A percentile compares a stretch with the other conserved stretches of the same genome.
phyloP scores from a whole-genome alignment of 2,113 vertebrate species.

The Myiozetetes cayanensis region DNA sequence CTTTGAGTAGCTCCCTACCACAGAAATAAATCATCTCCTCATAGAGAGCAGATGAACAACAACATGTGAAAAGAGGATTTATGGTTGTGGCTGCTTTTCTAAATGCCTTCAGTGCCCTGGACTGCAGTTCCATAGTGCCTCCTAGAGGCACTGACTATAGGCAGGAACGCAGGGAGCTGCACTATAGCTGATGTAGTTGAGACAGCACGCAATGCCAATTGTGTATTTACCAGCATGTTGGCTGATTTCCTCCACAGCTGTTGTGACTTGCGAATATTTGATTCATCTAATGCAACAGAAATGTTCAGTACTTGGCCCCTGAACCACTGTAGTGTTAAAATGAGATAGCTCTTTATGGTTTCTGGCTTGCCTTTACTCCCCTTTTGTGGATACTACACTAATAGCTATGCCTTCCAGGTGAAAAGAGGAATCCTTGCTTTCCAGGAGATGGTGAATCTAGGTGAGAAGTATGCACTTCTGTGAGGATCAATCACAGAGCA shows the following conservation, averaged over 20 bases:
- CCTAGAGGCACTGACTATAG: slow-evolving; percentile 24
- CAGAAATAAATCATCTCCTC: slow-evolving; percentile 62
- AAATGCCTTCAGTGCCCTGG: neutral
- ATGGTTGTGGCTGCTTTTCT: slow-evolving; percentile 18
- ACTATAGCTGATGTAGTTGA: neutral
- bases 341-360: neutral
- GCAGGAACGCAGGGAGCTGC: neutral
- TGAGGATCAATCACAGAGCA: neutral
- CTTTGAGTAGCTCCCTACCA: slow-evolving; percentile 54
- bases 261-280: neutral
- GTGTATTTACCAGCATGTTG: neutral
- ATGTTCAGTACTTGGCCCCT: neutral
- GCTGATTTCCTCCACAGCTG: neutral
- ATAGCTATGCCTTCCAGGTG: neutral
- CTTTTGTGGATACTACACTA: neutral
- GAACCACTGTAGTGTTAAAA: neutral
- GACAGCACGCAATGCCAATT: neutral
- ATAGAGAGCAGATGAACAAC: slow-evolving; percentile 37
- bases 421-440: neutral
- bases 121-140: slow-evolving; percentile 51
- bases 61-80: slow-evolving; percentile 49
- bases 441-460: neutral
- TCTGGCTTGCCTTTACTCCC: neutral
- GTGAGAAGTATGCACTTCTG: neutral
- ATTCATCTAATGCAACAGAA: neutral